A percentile compares a stretch with the other conserved stretches of the same genome.
Conservation (phyloP, 2,113 vertebrate species). For the Sylvicapra grimmia region DNA sequence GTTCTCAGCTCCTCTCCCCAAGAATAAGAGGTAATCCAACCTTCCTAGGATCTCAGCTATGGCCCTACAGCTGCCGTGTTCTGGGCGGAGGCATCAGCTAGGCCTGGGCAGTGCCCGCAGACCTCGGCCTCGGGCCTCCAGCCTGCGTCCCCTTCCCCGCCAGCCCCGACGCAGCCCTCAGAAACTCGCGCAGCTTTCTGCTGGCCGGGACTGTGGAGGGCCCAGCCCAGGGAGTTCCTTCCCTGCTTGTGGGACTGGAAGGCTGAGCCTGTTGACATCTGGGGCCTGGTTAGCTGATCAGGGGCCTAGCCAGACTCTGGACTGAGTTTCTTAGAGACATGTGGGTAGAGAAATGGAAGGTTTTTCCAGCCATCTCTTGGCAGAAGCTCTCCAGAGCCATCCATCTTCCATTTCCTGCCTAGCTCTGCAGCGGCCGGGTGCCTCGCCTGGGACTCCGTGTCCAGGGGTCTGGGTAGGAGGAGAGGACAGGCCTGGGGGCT, state of each 20-base stretch:
- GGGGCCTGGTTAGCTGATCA: not conserved
- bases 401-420: not conserved
- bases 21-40: slow-evolving; percentile 38
- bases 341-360: not conserved
- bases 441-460: not conserved
- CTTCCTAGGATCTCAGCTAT: slow-evolving; percentile 61
- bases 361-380: not conserved
- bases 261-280: not conserved
- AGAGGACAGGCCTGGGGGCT: not conserved
- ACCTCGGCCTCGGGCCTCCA: not conserved
- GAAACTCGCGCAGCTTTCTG: not conserved
- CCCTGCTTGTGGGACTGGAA: not conserved
- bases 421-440: not conserved
- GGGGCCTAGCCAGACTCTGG: not conserved
- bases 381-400: not conserved
- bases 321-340: not conserved
- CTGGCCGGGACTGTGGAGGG: not conserved
- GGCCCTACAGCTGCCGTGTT: not conserved
- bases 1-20: not conserved
- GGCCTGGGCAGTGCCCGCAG: not conserved
- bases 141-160: not conserved
- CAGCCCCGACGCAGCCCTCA: not conserved
- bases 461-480: not conserved
- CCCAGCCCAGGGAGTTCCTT: not conserved
- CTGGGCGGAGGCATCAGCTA: not conserved